Percentiles rank a stretch among this genome's conserved stretches.
Evolutionary conservation across 2,888 invertebrate genomes (phyloP).

Genomic region (Lycia hirtaria): DNA sequence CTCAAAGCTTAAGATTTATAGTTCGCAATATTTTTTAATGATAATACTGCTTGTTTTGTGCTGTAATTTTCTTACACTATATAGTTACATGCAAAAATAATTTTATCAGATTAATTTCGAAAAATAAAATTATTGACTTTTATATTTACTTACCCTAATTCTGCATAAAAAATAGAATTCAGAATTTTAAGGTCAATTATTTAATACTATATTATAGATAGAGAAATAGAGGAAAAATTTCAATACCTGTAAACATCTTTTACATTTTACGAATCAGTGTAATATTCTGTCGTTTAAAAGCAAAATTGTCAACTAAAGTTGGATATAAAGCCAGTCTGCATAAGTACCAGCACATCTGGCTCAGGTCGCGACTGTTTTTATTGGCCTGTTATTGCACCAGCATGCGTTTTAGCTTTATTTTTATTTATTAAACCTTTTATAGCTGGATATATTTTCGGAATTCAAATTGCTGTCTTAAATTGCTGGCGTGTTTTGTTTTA

Average conservation of each 20-base stretch:
- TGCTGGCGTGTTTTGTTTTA: slow-evolving; percentile 9
- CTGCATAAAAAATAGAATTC: no score
- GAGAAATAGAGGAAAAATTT: neutral
- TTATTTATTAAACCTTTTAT: slow-evolving; percentile 26
- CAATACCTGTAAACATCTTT: neutral
- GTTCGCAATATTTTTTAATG: no score
- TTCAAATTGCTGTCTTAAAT: slow-evolving; percentile 7
- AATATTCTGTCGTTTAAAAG: slow-evolving; percentile 2
- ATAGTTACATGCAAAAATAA: no score
- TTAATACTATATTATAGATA: neutral
- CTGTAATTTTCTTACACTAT: no score
- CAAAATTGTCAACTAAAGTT: slow-evolving; percentile 11
- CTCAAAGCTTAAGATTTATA: no score
- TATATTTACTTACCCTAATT: no score
- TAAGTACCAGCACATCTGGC: slow-evolving; percentile 27
- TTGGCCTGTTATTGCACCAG: slow-evolving; percentile 27
- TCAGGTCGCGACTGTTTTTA: slow-evolving; percentile 28
- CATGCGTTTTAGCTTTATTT: slow-evolving; percentile 28
- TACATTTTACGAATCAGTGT: neutral
- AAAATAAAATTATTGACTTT: no score
- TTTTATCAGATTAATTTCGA: no score
- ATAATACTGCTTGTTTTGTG: no score
- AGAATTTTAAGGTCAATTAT: neutral
- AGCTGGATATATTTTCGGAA: slow-evolving; percentile 16
- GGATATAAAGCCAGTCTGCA: slow-evolving; percentile 22